phyloP scores from a whole-genome alignment of 2,797 vertebrate genomes.

The Cyprinella venusta region DNA sequence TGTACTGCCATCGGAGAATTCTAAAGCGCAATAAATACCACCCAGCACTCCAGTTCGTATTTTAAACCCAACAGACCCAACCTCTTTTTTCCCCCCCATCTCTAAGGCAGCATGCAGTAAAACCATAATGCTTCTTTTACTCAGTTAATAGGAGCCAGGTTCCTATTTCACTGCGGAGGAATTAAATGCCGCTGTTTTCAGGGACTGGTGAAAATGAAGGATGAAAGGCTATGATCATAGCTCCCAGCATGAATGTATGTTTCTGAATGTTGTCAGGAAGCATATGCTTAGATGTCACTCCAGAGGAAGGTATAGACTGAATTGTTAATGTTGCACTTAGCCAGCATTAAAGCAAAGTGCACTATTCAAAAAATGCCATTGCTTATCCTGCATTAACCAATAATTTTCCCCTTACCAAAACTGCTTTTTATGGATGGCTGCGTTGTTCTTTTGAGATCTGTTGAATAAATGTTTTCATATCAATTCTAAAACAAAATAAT shows the following conservation, averaged over 20 bases:
- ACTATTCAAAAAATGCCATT: slow-evolving; percentile 11
- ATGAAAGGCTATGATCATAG: slow-evolving; percentile 53
- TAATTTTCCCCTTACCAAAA: background rate
- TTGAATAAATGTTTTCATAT: slow-evolving; percentile 6
- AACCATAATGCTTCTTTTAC: slow-evolving; percentile 55
- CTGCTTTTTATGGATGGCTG: background rate
- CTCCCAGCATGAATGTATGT: slow-evolving; percentile 40
- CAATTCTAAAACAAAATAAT: background rate
- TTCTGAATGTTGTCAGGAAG: slow-evolving; percentile 41
- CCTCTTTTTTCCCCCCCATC: slow-evolving; percentile 55
- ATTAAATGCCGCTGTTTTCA: slow-evolving; percentile 58
- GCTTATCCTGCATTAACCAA: slow-evolving; percentile 18
- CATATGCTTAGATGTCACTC: slow-evolving; percentile 49
- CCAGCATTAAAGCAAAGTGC: slow-evolving; percentile 41
- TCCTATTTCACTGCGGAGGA: slow-evolving; percentile 57
- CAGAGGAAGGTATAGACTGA: slow-evolving; percentile 37
- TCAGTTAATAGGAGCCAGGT: slow-evolving; percentile 53
- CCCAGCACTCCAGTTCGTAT: slow-evolving; percentile 51
- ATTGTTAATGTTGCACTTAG: slow-evolving; percentile 49
- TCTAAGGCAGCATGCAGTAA: slow-evolving; percentile 51
- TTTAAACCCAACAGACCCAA: slow-evolving; percentile 54
- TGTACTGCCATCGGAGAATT: slow-evolving; percentile 58
- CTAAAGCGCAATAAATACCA: slow-evolving; percentile 59
- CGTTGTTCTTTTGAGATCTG: background rate
- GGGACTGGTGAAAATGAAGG: slow-evolving; percentile 54